Evolutionary conservation across 2,888 invertebrate species (phyloP).

Genomic region (Aporophyla nigra): DNA sequence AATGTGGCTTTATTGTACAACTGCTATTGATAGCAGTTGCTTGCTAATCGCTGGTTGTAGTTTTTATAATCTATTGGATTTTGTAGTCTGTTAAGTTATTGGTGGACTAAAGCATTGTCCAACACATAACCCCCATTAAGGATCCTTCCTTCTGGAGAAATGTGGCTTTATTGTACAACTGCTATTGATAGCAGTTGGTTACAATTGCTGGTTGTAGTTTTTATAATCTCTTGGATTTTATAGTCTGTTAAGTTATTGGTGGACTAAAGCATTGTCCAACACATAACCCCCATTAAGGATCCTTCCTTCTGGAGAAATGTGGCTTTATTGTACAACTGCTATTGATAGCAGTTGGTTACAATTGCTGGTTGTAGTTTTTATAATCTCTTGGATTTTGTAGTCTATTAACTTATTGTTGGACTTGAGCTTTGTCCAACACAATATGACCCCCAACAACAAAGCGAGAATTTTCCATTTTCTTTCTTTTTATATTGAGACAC

Average conservation of each 20-base stretch:
- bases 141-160: conserved; percentile 67
- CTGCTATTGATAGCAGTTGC: background rate
- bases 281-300: conserved; percentile 80
- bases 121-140: conserved; percentile 78
- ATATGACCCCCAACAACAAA: background rate
- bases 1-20: conserved; percentile 31
- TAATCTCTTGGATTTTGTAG: too few species aligned
- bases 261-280: background rate
- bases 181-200: background rate
- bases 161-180: conserved; percentile 27
- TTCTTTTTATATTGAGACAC: background rate
- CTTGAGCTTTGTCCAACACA: background rate
- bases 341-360: background rate
- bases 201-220: background rate
- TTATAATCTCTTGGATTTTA: too few species aligned
- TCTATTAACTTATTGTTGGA: too few species aligned
- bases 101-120: background rate
- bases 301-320: conserved; percentile 60
- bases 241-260: too few species aligned
- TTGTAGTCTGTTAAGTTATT: too few species aligned
- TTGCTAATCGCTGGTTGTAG: background rate
- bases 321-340: conserved; percentile 25
- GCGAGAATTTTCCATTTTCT: background rate
- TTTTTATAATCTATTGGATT: too few species aligned
- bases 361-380: background rate